These are phyloP conservation scores for Enteromius radiatus DNA, from an alignment of 2,797 vertebrate genomes.

Conservation along the genomic window DNA sequence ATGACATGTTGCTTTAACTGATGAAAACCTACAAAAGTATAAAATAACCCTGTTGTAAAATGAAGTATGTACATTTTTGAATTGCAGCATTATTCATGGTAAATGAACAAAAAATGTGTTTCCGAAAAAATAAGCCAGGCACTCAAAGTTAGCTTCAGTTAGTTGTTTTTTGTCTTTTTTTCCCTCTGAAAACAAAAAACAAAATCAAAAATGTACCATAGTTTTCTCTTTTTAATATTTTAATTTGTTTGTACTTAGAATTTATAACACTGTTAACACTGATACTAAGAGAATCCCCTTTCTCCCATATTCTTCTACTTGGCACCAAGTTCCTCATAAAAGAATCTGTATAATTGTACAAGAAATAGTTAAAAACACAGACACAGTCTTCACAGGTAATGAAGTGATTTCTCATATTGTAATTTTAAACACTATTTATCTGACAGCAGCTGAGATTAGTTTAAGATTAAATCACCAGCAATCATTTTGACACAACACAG, in stretches of 20 bases:
- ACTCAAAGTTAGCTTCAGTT: slow-evolving; percentile 99
- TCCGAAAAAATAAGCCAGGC: slow-evolving; percentile 87
- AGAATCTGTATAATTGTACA: slow-evolving; percentile 99
- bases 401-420: slow-evolving; percentile 95
- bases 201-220: slow-evolving; percentile 91
- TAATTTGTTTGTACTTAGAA: slow-evolving; percentile 98
- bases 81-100: slow-evolving; percentile 98
- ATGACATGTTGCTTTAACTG: slow-evolving; percentile 84
- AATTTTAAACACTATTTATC: slow-evolving; percentile 99
- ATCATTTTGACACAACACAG: slow-evolving; percentile 99
- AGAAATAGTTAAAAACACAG: slow-evolving; percentile 99
- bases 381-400: slow-evolving; percentile 99
- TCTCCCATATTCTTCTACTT: slow-evolving; percentile 96
- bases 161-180: slow-evolving; percentile 78
- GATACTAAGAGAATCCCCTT: slow-evolving; percentile 98
- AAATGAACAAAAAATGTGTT: slow-evolving; percentile 87
- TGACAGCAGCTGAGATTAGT: slow-evolving; percentile 99
- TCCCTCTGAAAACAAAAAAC: slow-evolving; percentile 61
- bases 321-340: slow-evolving; percentile 99
- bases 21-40: slow-evolving; percentile 98
- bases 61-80: slow-evolving; percentile 99
- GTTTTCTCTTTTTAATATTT: slow-evolving; percentile 98
- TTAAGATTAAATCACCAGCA: slow-evolving; percentile 99
- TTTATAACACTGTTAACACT: slow-evolving; percentile 99
- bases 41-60: slow-evolving; percentile 98